Evolutionary conservation across 1,140 invertebrate genomes (phyloP).

Genomic region (Caerostris extrusa): DNA sequence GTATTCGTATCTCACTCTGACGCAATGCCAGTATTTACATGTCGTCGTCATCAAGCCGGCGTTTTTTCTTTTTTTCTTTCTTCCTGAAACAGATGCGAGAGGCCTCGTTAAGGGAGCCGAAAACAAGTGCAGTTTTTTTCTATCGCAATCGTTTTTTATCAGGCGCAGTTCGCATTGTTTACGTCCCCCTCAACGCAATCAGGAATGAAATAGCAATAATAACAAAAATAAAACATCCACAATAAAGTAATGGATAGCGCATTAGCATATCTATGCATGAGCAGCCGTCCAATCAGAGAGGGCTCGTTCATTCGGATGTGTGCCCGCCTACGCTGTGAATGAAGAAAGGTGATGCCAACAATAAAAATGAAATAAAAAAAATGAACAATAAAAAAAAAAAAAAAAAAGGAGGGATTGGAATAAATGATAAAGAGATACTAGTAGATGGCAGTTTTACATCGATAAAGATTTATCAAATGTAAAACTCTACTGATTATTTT

Average conservation of each 20-base stretch:
- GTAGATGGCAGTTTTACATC: too few relatives aligned
- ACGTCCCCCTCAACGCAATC: slow-evolving; percentile 46
- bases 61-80: slow-evolving; percentile 44
- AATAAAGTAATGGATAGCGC: slow-evolving; percentile 4
- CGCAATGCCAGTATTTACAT: slow-evolving; percentile 72
- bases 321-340: slow-evolving; percentile 47
- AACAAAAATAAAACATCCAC: slow-evolving; percentile 25
- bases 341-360: slow-evolving; percentile 9
- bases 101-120: slow-evolving; percentile 53
- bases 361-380: slow-evolving; percentile 54
- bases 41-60: slow-evolving; percentile 61
- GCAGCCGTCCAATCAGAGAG: slow-evolving; percentile 55
- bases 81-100: slow-evolving; percentile 70
- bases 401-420: slow-evolving; percentile 23
- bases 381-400: slow-evolving; percentile 16
- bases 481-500: too few relatives aligned
- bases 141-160: slow-evolving; percentile 24
- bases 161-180: slow-evolving; percentile 49
- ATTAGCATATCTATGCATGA: slow-evolving; percentile 73
- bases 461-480: too few relatives aligned
- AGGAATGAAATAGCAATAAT: neutral
- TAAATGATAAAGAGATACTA: slow-evolving; percentile 29
- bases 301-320: slow-evolving; percentile 54
- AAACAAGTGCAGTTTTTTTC: slow-evolving; percentile 47
- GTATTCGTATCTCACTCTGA: slow-evolving; percentile 29